phyloP scores from a whole-genome alignment of 2,797 vertebrate species.

The Thalassophryne amazonica region DNA sequence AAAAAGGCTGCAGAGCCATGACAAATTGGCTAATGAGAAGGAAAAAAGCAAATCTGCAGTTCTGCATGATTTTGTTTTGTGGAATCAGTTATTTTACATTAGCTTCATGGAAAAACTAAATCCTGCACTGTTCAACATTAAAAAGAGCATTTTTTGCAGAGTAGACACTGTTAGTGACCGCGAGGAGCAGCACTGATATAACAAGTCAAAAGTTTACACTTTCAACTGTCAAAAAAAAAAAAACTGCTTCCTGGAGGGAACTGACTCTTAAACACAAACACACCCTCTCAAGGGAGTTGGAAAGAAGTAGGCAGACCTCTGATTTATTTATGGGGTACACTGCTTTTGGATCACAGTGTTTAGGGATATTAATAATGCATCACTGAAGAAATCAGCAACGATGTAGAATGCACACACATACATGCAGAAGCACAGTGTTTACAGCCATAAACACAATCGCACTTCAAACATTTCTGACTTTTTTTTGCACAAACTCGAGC shows the following conservation, averaged over 20 bases:
- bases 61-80: background rate
- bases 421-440: conserved; percentile 1
- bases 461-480: conserved; percentile 4
- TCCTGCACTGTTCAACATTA: background rate
- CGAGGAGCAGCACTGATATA: background rate
- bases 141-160: background rate
- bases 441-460: conserved; percentile 10
- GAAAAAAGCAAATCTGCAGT: background rate
- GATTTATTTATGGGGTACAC: conserved; percentile 64
- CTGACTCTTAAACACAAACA: conserved; percentile 42
- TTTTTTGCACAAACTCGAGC: background rate
- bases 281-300: conserved; percentile 21
- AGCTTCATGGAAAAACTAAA: conserved; percentile 6
- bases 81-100: conserved; percentile 3
- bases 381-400: conserved; percentile 17
- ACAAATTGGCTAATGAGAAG: conserved; percentile 1
- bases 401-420: conserved; percentile 23
- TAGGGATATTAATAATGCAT: conserved; percentile 66
- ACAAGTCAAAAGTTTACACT: conserved; percentile 29
- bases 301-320: conserved; percentile 33
- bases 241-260: conserved; percentile 27
- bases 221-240: conserved; percentile 42
- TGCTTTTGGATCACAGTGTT: conserved; percentile 61
- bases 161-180: conserved; percentile 9
- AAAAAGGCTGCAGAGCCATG: background rate